Evolutionary conservation across 2,888 invertebrate genomes (phyloP).

Genomic region (Steinernema scapterisci): DNA sequence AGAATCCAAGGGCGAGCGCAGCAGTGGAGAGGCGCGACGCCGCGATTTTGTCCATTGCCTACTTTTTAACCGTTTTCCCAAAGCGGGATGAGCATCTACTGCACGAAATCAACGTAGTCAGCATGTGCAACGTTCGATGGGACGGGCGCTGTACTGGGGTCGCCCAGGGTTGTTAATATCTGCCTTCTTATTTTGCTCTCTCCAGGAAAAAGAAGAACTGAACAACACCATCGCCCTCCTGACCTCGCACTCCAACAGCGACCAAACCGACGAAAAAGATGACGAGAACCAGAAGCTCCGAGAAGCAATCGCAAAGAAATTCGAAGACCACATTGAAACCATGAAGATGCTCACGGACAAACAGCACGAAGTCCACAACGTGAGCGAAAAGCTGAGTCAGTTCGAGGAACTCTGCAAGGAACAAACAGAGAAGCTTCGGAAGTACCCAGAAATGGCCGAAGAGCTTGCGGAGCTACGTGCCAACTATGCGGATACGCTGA

Average conservation of each 20-base stretch:
- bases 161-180: too few relatives aligned
- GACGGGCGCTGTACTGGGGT: too few relatives aligned
- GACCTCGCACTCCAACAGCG: not conserved
- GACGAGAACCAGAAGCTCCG: slow-evolving; percentile 3
- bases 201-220: not conserved
- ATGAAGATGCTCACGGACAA: slow-evolving; percentile 34
- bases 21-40: too few relatives aligned
- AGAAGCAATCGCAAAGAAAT: not conserved
- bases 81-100: too few relatives aligned
- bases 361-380: slow-evolving; percentile 22
- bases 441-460: slow-evolving; percentile 26
- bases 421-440: not conserved
- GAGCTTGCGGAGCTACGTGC: slow-evolving; percentile 28
- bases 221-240: not conserved
- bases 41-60: too few relatives aligned
- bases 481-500: slow-evolving; percentile 31
- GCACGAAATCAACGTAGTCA: too few relatives aligned
- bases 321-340: slow-evolving; percentile 29
- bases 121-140: too few relatives aligned
- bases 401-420: slow-evolving; percentile 31
- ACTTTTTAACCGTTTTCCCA: too few relatives aligned
- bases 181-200: not conserved
- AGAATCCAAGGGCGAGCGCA: too few relatives aligned
- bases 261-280: not conserved
- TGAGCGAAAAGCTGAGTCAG: slow-evolving; percentile 18